A percentile compares a stretch with the other conserved stretches of the same genome.
Evolutionary conservation across 1,140 invertebrate genomes (phyloP).

Genomic region (Ridgeia piscesae): DNA sequence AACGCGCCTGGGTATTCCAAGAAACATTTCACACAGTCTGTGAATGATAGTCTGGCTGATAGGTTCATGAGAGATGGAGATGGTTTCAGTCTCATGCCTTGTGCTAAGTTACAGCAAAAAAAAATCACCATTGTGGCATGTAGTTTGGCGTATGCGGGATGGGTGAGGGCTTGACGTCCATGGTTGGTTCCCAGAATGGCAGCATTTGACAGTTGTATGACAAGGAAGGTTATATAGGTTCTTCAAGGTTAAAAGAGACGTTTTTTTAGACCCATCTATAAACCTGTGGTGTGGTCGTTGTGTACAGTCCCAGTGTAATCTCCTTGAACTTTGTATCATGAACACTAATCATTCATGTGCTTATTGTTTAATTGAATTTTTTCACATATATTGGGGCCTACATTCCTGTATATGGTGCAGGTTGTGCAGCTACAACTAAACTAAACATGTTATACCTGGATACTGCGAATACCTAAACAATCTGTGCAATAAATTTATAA

Average conservation of each 20-base stretch:
- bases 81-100: not conserved
- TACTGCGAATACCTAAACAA: no score
- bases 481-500: no score
- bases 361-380: no score
- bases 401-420: no score
- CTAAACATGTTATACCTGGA: no score
- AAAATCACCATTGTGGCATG: not conserved
- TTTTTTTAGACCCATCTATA: not conserved
- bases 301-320: not conserved
- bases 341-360: not conserved
- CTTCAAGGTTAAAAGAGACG: not conserved
- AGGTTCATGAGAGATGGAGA: not conserved
- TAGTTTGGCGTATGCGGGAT: not conserved
- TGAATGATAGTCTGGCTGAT: conserved; percentile 1
- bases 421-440: no score
- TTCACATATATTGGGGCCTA: no score
- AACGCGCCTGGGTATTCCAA: not conserved
- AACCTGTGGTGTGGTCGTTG: not conserved
- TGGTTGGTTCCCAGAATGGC: not conserved
- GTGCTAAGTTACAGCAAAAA: not conserved
- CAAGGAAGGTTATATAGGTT: not conserved
- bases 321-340: not conserved
- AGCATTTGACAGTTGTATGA: not conserved
- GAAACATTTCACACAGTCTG: not conserved
- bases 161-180: no score